A percentile compares a stretch with the other conserved stretches of the same genome.
These are phyloP conservation scores for Syrmaticus mikado DNA, from an alignment of 2,113 vertebrate genomes.

Conservation along the genomic window DNA sequence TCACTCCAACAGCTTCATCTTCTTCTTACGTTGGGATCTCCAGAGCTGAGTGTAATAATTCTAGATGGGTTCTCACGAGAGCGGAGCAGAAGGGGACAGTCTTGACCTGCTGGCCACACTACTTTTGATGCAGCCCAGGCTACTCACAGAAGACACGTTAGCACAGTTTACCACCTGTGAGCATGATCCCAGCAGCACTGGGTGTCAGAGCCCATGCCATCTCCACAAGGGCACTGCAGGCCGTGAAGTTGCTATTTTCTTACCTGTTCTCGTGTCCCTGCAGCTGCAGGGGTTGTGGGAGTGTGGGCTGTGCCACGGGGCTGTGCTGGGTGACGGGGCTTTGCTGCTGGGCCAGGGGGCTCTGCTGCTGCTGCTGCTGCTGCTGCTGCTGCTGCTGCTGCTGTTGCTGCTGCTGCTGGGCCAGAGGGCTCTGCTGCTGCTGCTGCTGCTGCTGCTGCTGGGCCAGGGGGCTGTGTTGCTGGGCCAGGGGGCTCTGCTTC, in stretches of 20 bases:
- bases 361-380: conserved; percentile 79
- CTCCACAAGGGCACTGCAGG: background rate
- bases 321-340: conserved; percentile 80
- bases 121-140: background rate
- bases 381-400: conserved; percentile 81
- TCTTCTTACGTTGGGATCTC: background rate
- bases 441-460: conserved; percentile 65
- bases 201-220: background rate
- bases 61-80: background rate
- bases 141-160: background rate
- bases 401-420: conserved; percentile 45
- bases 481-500: conserved; percentile 94
- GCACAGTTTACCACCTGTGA: accelerated
- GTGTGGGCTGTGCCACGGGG: conserved; percentile 76
- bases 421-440: conserved; percentile 80
- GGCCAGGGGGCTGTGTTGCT: conserved; percentile 86
- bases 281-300: conserved; percentile 86
- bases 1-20: background rate
- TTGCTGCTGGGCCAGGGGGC: conserved; percentile 68
- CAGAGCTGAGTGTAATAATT: background rate
- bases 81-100: background rate
- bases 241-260: background rate
- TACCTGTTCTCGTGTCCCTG: conserved; percentile 95
- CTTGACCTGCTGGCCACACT: background rate
- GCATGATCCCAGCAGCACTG: accelerated